Base-by-base conservation (phyloP, 1,140 invertebrate species). In the Bombus consobrinus region DNA sequence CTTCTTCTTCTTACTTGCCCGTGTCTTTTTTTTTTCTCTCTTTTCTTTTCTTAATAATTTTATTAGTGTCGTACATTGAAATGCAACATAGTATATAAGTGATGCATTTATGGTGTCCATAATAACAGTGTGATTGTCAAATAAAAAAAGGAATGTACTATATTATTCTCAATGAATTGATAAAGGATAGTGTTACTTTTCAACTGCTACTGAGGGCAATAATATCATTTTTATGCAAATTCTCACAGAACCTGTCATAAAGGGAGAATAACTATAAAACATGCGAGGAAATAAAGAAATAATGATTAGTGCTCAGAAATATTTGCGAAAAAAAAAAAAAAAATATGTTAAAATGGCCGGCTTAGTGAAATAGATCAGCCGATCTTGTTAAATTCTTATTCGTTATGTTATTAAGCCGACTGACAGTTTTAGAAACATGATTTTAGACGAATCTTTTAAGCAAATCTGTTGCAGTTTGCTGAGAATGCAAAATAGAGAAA, bases 361-460 rank as follows among this genome's bases (percentile, higher is more conserved):
- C 74, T 92, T 88, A 47, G 84, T 80, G 80, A 85, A 66, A 72
- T 77, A 87, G 80, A 91, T 82, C 72, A 89, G 86, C 83, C 83
- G 47, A 89, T 92, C 89, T 93, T 93, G 92, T 93, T 93, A 76
- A 93, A 90, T 88, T 87, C 87, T 93, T 87, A 88, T 78, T 91
- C 91, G 90, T 92, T 93, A 92, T 72, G 81, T 91, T 90, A 90
- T 88, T 82, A 91, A 90, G 89, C 83, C 81, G 92, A 93, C 91
- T 93, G 92, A 93, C 87, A 88, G 57, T 92, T 93, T 90, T 92
- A 91, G 87, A 86, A 80, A 92, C 87, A 91, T 81, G 86, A 87
- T 93, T 93, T 93, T 93, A 92, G 92, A 93, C 74, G 78, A 91
- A 88, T 88, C 89, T 92, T 93, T 93, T 92, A 92, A 91, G 79